Conservation (phyloP, 1,140 invertebrate species). For the Nomia melanderi region DNA sequence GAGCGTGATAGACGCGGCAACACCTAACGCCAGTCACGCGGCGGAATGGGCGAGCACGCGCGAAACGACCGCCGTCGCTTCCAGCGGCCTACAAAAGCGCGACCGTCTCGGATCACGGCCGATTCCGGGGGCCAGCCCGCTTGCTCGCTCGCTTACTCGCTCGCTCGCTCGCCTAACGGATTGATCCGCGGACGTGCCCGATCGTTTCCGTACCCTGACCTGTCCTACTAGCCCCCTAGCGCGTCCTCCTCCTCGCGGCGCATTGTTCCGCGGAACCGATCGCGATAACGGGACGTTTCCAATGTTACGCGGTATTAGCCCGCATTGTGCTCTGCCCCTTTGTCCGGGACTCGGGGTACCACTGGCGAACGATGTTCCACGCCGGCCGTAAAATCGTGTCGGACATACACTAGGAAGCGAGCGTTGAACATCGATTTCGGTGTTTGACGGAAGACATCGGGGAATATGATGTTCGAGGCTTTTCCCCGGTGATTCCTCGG, state of each 20-base stretch:
- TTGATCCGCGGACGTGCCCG: conserved; percentile 31
- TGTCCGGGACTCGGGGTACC: not conserved
- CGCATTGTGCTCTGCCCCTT: not conserved
- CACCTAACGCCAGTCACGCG: conserved; percentile 70
- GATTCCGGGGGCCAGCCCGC: conserved; percentile 45
- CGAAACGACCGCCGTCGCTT: conserved; percentile 43
- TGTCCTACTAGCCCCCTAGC: conserved; percentile 39
- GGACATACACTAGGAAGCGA: not conserved
- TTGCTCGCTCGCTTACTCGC: too few relatives aligned
- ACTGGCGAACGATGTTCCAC: not conserved
- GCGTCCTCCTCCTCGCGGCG: conserved; percentile 10
- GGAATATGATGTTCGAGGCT: too few relatives aligned
- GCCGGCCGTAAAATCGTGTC: not conserved
- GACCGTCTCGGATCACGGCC: conserved; percentile 53
- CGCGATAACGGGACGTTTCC: conserved; percentile 38
- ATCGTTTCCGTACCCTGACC: conserved; percentile 28
- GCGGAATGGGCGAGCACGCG: conserved; percentile 37
- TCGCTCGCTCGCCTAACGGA: conserved; percentile 53
- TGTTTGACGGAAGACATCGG: too few relatives aligned
- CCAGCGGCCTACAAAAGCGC: not conserved
- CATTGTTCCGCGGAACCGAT: conserved; percentile 41
- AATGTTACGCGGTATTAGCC: conserved; percentile 16
- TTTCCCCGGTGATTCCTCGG: too few relatives aligned
- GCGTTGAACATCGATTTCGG: too few relatives aligned
- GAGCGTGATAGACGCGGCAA: conserved; percentile 61